These are phyloP conservation scores for Heteromurus nitidus DNA, from an alignment of 2,888 invertebrate genomes.

Conservation along the genomic window DNA sequence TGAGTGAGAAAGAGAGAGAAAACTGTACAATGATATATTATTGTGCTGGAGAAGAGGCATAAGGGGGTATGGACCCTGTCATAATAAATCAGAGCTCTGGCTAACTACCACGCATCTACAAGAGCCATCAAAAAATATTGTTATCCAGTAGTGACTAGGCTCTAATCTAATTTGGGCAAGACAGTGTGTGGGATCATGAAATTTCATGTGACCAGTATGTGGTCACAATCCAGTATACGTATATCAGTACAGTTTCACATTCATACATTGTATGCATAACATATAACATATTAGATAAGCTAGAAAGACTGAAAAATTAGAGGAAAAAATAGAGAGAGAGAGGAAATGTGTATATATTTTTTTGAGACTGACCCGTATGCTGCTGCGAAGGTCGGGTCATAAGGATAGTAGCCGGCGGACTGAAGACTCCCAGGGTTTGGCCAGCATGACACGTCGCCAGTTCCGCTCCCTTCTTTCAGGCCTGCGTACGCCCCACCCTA, in stretches of 20 bases:
- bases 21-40: conserved; percentile 55
- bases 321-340: conserved; percentile 13
- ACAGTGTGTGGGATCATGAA: conserved; percentile 74
- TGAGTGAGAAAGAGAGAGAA: no score
- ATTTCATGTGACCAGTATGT: conserved; percentile 72
- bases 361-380: conserved; percentile 88
- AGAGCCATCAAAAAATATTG: conserved; percentile 48
- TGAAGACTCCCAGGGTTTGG: conserved; percentile 89
- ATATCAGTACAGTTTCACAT: neutral
- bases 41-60: conserved; percentile 61
- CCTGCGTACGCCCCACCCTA: conserved; percentile 74
- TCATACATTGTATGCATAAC: neutral
- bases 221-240: conserved; percentile 62
- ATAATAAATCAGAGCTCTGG: conserved; percentile 73
- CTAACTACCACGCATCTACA: conserved; percentile 55
- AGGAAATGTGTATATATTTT: conserved; percentile 41
- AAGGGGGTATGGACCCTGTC: conserved; percentile 73
- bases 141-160: conserved; percentile 72
- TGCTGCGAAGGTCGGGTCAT: conserved; percentile 91
- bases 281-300: no score
- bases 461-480: conserved; percentile 86
- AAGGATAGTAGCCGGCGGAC: conserved; percentile 88
- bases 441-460: conserved; percentile 94
- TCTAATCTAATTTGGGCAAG: conserved; percentile 74
- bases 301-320: conserved; percentile 18